phyloP scores from a whole-genome alignment of 1,140 invertebrate species.

The Plutomurus gul region DNA sequence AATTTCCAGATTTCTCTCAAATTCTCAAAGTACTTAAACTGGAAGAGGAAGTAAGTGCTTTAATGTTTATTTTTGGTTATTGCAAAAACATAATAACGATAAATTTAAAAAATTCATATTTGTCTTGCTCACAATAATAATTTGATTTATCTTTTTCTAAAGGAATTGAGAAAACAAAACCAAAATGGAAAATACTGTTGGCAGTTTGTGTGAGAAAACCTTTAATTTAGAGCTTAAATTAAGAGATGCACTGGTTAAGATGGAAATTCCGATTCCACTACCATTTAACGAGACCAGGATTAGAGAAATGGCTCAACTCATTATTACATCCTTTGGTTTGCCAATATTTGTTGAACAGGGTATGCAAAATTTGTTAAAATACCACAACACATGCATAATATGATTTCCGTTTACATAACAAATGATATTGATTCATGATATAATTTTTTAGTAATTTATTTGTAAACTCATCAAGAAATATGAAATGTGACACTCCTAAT shows the following conservation, averaged over 20 bases:
- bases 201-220: not conserved
- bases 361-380: slow-evolving; percentile 52
- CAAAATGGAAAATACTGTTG: not conserved
- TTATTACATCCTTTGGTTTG: slow-evolving; percentile 71
- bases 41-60: too few species aligned
- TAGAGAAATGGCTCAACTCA: slow-evolving; percentile 68
- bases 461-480: too few species aligned
- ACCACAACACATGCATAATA: not conserved
- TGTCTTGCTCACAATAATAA: too few species aligned
- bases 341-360: slow-evolving; percentile 70
- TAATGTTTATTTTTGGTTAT: too few species aligned
- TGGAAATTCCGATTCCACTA: slow-evolving; percentile 68
- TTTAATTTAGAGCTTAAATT: slow-evolving; percentile 35
- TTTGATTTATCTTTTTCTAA: too few species aligned
- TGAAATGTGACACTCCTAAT: too few species aligned
- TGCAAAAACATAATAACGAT: too few species aligned
- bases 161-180: not conserved
- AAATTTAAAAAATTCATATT: too few species aligned
- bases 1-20: not conserved
- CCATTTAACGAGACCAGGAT: slow-evolving; percentile 63
- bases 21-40: too few species aligned
- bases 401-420: slow-evolving; percentile 57
- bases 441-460: too few species aligned
- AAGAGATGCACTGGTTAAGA: slow-evolving; percentile 50
- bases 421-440: slow-evolving; percentile 59